Base-by-base conservation (phyloP, 2,888 invertebrate genomes). In the Yponomeuta plumbellus region DNA sequence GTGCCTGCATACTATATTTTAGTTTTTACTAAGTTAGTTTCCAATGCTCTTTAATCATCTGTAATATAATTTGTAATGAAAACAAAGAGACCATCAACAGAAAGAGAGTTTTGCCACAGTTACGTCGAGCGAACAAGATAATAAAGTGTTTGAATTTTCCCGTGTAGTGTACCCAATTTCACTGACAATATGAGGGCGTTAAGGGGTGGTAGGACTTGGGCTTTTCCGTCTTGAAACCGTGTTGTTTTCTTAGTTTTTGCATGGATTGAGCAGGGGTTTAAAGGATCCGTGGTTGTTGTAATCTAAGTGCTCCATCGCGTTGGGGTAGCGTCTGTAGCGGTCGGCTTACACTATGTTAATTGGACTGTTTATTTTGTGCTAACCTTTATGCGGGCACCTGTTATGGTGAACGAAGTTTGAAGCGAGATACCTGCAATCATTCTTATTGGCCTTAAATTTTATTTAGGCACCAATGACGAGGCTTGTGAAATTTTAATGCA, bases 161-260 rank as follows among this genome's bases (percentile, higher is more conserved):
- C 78, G 83, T 79, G 80, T 87, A 88, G 84, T 86, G 85, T 84
- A 85, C 80, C 88, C 87, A 88, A 88, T 89, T 89, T 86, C 77
- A 78, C 76, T 84, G 80, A 86, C 86, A 84, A 80, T 81, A 83
- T 83, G 80, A 85, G 86, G 84, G 81, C 83, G 83, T 83, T 80
- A 81, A 86, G 4, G 23, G 59, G 11, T 8, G 13, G 59, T 59
- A 13, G 2, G 22, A 59, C 13, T 4, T 59, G 21, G 6, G 4
- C 17, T 52, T 17, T 52, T 52, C 44, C 44, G 4, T 17, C 13
- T 17, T 52, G 2, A 52, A 52, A 5, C 44, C 44, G 44, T 52
- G 44, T 17, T 52, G 17, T 52, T 52, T 52, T 13, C 44, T 13
- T 52, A 52, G 44, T 13, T 52, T 52, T 52, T 52, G 3, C 44